phyloP scores from a whole-genome alignment of 2,888 invertebrate species.

The Drosophila merina region DNA sequence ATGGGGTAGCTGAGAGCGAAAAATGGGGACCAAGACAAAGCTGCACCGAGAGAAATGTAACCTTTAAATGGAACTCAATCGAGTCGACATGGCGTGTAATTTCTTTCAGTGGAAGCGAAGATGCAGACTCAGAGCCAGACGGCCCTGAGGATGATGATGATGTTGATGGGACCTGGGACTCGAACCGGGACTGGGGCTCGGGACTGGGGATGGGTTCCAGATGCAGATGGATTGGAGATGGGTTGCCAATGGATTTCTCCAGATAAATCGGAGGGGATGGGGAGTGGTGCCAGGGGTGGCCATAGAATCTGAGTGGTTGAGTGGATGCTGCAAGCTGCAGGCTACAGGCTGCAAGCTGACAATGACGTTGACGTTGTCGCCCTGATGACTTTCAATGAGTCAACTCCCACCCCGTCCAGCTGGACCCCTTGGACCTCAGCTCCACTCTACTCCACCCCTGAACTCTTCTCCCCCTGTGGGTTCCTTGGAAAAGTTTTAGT shows the following conservation, averaged over 20 bases:
- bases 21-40: conserved; percentile 33
- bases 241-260: conserved; percentile 33
- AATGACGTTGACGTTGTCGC: conserved; percentile 64
- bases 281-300: not conserved
- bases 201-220: conserved; percentile 12
- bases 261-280: conserved; percentile 6
- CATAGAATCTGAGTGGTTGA: conserved; percentile 20
- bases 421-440: too few relatives aligned
- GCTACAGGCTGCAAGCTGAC: conserved; percentile 50
- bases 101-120: not conserved
- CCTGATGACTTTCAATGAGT: conserved; percentile 68
- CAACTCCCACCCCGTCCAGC: conserved; percentile 43
- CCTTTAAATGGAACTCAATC: too few relatives aligned
- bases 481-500: not conserved
- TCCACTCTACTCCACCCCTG: not conserved
- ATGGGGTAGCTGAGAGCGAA: conserved; percentile 45
- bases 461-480: not conserved
- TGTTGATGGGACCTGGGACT: conserved; percentile 10
- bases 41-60: not conserved
- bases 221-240: conserved; percentile 18
- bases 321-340: conserved; percentile 47
- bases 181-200: not conserved
- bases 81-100: not conserved
- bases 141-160: conserved; percentile 38
- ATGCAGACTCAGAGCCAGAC: conserved; percentile 24